Conservation (phyloP, 2,888 invertebrate species). For the Cremastobaeus sp. region DNA sequence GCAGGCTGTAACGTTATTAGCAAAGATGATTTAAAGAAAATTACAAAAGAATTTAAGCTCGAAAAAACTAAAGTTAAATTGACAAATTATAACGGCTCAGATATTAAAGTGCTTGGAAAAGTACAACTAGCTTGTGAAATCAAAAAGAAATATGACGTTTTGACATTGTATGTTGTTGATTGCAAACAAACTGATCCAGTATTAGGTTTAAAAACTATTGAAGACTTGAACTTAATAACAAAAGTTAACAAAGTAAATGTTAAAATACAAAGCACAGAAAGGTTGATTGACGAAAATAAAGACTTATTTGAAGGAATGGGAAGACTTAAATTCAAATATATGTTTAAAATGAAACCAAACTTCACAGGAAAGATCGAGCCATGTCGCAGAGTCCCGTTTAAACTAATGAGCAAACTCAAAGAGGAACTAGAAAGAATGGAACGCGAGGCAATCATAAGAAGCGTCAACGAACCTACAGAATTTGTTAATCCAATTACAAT, state of each 20-base stretch:
- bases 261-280: not conserved
- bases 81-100: not conserved
- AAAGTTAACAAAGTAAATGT: conserved; percentile 10
- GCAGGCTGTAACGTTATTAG: conserved; percentile 38
- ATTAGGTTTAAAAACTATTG: conserved; percentile 31
- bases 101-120: conserved; percentile 12
- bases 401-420: not conserved
- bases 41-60: conserved; percentile 1
- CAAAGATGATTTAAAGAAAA: conserved; percentile 18
- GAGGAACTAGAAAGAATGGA: conserved; percentile 5
- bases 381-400: conserved; percentile 9
- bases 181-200: conserved; percentile 20
- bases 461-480: conserved; percentile 26
- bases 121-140: conserved; percentile 11
- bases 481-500: conserved; percentile 17
- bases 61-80: conserved; percentile 10
- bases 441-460: conserved; percentile 13
- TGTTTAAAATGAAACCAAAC: conserved; percentile 12
- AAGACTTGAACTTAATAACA: conserved; percentile 42
- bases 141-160: conserved; percentile 1
- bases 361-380: conserved; percentile 3
- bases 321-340: not conserved
- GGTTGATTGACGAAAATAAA: not conserved
- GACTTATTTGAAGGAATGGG: conserved; percentile 15
- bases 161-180: conserved; percentile 24